phyloP scores from a whole-genome alignment of 2,797 vertebrate genomes.

The Etheostoma perlongum region DNA sequence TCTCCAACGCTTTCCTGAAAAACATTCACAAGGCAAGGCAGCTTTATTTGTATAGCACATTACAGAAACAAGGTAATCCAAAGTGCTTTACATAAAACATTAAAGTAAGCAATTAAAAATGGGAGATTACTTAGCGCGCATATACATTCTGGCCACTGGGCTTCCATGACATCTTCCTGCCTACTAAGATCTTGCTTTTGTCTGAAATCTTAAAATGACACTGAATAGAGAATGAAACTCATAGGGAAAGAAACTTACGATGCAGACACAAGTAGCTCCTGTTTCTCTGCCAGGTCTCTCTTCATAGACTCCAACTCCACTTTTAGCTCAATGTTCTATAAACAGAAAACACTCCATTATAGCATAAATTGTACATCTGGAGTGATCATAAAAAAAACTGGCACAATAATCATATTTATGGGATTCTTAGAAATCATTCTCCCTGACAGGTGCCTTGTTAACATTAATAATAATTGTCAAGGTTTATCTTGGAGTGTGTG shows the following conservation, averaged over 20 bases:
- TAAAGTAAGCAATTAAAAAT: no score
- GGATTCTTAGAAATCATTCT: neutral
- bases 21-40: constrained; percentile 18
- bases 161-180: neutral
- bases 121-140: neutral
- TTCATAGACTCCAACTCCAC: constrained; percentile 98
- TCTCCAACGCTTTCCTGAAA: constrained; percentile 93
- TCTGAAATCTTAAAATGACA: neutral
- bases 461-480: neutral
- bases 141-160: neutral
- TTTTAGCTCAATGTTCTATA: constrained; percentile 97
- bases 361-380: constrained; percentile 25
- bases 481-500: constrained; percentile 21
- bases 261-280: constrained; percentile 93
- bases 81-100: no score
- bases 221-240: neutral
- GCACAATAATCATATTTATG: neutral
- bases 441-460: neutral
- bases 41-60: no score
- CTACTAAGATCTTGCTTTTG: neutral
- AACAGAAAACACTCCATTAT: constrained; percentile 35
- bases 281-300: constrained; percentile 92
- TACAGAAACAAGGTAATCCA: no score
- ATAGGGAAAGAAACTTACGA: constrained; percentile 87
- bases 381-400: constrained; percentile 1